Percentiles rank a stretch among this genome's conserved stretches.
Evolutionary conservation across 2,888 invertebrate genomes (phyloP).

Genomic region (Corbicula japonica): DNA sequence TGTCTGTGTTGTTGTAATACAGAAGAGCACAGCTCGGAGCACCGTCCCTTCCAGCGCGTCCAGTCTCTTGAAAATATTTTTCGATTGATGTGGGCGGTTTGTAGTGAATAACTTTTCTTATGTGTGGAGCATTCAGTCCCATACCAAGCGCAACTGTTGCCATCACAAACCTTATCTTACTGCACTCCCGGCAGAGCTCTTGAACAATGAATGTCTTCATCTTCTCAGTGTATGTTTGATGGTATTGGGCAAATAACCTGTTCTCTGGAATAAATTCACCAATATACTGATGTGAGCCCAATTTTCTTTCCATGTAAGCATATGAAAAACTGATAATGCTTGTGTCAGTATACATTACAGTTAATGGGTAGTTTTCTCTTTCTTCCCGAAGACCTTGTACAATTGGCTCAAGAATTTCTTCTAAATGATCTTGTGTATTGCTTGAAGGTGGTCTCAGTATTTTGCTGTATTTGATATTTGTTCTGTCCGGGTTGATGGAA

Average conservation of each 20-base stretch:
- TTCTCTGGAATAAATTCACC: slow-evolving; percentile 52
- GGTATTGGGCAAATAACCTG: slow-evolving; percentile 60
- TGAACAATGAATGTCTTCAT: slow-evolving; percentile 60
- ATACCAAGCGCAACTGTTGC: slow-evolving; percentile 65
- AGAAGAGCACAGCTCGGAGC: slow-evolving; percentile 12
- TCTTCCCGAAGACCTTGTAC: slow-evolving; percentile 4
- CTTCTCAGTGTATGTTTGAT: slow-evolving; percentile 51
- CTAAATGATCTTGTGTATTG: slow-evolving; percentile 34
- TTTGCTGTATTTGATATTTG: slow-evolving; percentile 32
- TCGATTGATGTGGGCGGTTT: slow-evolving; percentile 56
- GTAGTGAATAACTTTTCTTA: slow-evolving; percentile 53
- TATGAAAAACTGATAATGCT: slow-evolving; percentile 54
- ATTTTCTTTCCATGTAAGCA: slow-evolving; percentile 41
- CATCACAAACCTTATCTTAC: slow-evolving; percentile 49
- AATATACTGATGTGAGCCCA: slow-evolving; percentile 39
- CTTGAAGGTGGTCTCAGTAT: slow-evolving; percentile 26
- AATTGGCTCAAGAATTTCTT: slow-evolving; percentile 22
- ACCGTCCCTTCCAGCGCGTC: slow-evolving; percentile 31
- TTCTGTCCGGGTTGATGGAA: slow-evolving; percentile 26
- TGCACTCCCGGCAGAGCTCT: slow-evolving; percentile 49
- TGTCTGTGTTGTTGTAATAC: slow-evolving; percentile 37
- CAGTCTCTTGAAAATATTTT: slow-evolving; percentile 41
- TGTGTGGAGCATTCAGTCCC: slow-evolving; percentile 57
- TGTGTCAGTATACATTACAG: slow-evolving; percentile 35
- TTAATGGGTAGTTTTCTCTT: slow-evolving; percentile 23